Conservation (phyloP, 2,888 invertebrate genomes). For the Mythimna loreyi region DNA sequence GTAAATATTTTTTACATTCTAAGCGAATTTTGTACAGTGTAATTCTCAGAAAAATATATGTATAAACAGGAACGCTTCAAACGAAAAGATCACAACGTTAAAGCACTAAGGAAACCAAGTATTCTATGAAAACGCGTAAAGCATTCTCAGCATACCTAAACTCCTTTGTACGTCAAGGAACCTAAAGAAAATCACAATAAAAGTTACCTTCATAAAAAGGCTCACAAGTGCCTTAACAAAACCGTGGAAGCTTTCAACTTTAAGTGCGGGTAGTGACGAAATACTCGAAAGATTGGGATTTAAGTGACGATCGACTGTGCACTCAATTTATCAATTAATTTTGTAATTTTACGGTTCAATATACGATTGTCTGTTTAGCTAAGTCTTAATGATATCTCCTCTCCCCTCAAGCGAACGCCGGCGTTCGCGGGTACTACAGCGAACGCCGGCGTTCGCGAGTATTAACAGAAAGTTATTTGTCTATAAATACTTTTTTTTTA, state of each 20-base stretch:
- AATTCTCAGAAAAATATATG: not conserved
- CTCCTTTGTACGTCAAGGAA: constrained; percentile 28
- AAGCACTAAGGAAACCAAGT: constrained; percentile 13
- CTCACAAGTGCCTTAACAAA: constrained; percentile 51
- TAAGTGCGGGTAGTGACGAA: constrained; percentile 57
- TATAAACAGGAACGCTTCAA: not conserved
- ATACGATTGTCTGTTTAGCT: not conserved
- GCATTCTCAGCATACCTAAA: constrained; percentile 41
- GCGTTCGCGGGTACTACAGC: too few relatives aligned
- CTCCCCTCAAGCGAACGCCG: too few relatives aligned
- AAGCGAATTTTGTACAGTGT: not conserved
- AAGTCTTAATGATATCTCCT: not conserved
- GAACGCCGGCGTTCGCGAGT: too few relatives aligned
- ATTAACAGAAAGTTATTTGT: too few relatives aligned
- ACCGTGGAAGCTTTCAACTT: constrained; percentile 54
- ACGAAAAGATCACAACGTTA: not conserved
- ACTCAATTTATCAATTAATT: constrained; percentile 40
- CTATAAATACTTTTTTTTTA: too few relatives aligned
- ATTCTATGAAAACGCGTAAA: constrained; percentile 22
- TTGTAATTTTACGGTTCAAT: constrained; percentile 6
- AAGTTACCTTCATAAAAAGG: constrained; percentile 32
- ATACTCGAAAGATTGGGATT: constrained; percentile 45
- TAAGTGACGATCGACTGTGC: constrained; percentile 26
- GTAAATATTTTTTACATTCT: too few relatives aligned
- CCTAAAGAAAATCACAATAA: constrained; percentile 37